Conservation (phyloP, 2,113 vertebrate species). For the Sapajus apella region DNA sequence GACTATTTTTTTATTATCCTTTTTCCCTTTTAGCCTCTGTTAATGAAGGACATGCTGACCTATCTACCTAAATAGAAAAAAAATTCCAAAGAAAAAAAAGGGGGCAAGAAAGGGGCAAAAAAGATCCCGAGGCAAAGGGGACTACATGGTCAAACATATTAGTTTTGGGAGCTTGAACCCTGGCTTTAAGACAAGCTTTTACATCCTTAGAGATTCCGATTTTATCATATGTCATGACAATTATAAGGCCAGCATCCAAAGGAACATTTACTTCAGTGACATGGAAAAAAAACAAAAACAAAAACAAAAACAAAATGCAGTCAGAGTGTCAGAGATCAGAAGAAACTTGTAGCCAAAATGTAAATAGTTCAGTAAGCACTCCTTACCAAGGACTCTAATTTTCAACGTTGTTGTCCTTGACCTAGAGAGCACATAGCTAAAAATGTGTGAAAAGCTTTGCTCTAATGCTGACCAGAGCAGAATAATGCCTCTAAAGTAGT, state of each 20-base stretch:
- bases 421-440: conserved; percentile 1
- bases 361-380: conserved; percentile 42
- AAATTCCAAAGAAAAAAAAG: not conserved
- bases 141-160: fast-evolving
- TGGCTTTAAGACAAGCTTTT: not conserved
- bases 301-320: not conserved
- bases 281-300: not conserved
- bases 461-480: conserved; percentile 17
- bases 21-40: not conserved
- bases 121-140: not conserved
- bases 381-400: conserved; percentile 29
- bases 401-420: conserved; percentile 70
- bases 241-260: not conserved
- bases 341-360: conserved; percentile 7
- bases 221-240: not conserved
- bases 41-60: not conserved
- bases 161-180: not conserved
- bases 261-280: not conserved
- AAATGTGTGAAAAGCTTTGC: conserved; percentile 47
- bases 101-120: not conserved
- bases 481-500: conserved; percentile 68
- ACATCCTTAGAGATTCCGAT: not conserved
- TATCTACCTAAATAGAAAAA: not conserved
- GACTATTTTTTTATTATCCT: not conserved
- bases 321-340: not conserved